phyloP scores from a whole-genome alignment of 23 tunicate species.

The Trididemnum clinides region DNA sequence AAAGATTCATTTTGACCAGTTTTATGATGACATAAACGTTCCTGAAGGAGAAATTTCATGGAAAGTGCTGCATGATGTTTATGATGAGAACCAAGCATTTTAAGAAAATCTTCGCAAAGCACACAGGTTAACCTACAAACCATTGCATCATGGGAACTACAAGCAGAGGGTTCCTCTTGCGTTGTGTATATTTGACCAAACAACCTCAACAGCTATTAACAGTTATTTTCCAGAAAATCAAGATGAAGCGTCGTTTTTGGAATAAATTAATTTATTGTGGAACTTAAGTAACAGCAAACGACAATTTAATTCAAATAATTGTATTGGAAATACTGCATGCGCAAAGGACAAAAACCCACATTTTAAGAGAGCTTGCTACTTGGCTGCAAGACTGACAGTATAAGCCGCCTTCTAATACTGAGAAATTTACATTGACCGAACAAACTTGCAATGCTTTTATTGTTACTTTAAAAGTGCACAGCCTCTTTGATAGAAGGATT shows the following conservation, averaged over 20 bases:
- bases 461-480: background rate
- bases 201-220: constrained; percentile 10
- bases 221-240: background rate
- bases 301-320: constrained; percentile 1
- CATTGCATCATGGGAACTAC: constrained; percentile 3
- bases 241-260: background rate
- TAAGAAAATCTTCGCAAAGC: constrained; percentile 12
- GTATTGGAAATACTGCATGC: background rate
- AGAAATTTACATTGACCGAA: background rate
- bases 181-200: background rate
- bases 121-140: background rate
- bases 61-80: background rate
- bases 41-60: background rate
- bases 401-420: background rate
- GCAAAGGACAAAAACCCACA: background rate
- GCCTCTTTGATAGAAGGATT: background rate
- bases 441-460: background rate
- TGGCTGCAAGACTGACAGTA: background rate
- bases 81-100: background rate
- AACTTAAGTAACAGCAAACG: background rate
- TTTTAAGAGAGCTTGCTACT: background rate
- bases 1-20: background rate
- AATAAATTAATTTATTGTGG: background rate
- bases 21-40: background rate
- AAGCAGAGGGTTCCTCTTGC: constrained; percentile 10